These are phyloP conservation scores for Ophraella communa DNA, from an alignment of 2,888 invertebrate genomes.

Conservation along the genomic window DNA sequence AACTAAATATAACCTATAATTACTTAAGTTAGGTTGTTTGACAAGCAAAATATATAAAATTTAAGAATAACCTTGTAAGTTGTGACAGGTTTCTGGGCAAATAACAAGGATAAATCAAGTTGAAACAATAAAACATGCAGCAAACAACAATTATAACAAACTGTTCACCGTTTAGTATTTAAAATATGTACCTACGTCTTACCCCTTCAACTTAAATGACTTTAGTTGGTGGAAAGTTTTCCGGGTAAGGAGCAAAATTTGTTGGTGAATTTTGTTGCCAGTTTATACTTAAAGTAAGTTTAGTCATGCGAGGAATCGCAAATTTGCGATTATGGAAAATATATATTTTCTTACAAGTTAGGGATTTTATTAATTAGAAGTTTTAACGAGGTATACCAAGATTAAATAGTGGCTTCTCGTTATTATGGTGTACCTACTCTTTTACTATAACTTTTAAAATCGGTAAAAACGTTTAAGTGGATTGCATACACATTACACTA, in stretches of 20 bases:
- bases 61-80: too few species aligned
- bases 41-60: too few species aligned
- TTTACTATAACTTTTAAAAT: neutral
- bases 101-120: too few species aligned
- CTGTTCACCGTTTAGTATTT: neutral
- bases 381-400: constrained; percentile 40
- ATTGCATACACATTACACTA: neutral
- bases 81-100: too few species aligned
- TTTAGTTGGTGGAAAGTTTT: constrained; percentile 32
- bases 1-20: too few species aligned
- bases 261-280: constrained; percentile 56
- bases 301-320: constrained; percentile 59
- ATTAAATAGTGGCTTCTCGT: constrained; percentile 37
- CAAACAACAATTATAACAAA: too few species aligned
- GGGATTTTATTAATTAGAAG: constrained; percentile 44
- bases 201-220: neutral
- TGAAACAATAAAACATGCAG: too few species aligned
- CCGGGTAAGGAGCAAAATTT: constrained; percentile 43
- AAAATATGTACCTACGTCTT: neutral
- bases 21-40: too few species aligned
- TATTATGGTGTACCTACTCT: constrained; percentile 11
- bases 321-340: constrained; percentile 57
- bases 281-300: constrained; percentile 56
- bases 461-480: neutral
- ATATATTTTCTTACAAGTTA: constrained; percentile 50